Base-by-base conservation (phyloP, 2,888 invertebrate species). In the Aporophyla nigra region DNA sequence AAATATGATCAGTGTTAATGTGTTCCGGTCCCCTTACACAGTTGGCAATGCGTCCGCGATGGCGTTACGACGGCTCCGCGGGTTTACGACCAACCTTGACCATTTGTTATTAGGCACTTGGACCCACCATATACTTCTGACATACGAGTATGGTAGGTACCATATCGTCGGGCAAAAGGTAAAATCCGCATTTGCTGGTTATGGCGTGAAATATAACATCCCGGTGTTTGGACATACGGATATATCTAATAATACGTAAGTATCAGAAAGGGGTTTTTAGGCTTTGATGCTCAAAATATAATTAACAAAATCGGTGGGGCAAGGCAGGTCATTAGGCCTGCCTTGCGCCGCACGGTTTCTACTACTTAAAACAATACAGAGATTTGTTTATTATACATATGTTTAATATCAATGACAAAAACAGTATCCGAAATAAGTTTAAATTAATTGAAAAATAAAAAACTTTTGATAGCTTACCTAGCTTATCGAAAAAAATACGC, bases 41-140 rank as follows among this genome's bases (percentile, higher is more conserved):
- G 88, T 88, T 86, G 76, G 86, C 74, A 80, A 86, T 71, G 73
- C 67, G 77, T 80, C 67, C 69, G 74, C 74, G 77, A 82, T 76
- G 73, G 67, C 75, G 61, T 80, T 70, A 67, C 62, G 54, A 51
- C 33, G 75, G 69, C 33, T 49, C 67, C 67, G 77, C 67, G 56
- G 58, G 66, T 84, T 87, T 87, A 87, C 46, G 80, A 53, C 54
- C 71, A 84, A 63, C 85, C 80, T 88, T 88, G 85, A 81, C 73
- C 85, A 86, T 88, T 86, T 85, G 78, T 88, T 86, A 86, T 84
- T 79, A 71, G 72, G 74, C 61, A 71, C 68, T 56, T 68, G 46
- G 70, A 86, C 87, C 78, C 74, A 79, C 70, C 86, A 81, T 76
- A 81, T 74, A 76, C 67, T 69, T 74, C 65, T 71, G 68, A 74